Evolutionary conservation across 1,140 invertebrate species (phyloP).

Genomic region (Heliconius eleuchia): DNA sequence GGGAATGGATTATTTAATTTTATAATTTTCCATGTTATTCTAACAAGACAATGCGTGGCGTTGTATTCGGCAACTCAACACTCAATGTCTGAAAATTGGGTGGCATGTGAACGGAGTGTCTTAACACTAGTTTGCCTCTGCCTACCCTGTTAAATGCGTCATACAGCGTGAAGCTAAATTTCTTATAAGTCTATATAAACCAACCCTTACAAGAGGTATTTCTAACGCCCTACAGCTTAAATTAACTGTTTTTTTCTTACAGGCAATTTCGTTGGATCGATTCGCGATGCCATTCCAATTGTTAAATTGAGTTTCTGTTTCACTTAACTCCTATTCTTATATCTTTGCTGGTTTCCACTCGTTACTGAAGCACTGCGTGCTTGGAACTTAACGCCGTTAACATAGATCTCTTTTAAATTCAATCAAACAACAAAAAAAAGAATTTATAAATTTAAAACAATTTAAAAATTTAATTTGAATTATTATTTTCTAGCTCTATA

Average conservation of each 20-base stretch:
- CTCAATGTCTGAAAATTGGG: neutral
- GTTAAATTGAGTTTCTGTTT: constrained; percentile 12
- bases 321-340: neutral
- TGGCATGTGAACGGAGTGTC: neutral
- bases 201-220: constrained; percentile 35
- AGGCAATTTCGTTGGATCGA: constrained; percentile 45
- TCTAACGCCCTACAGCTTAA: constrained; percentile 44
- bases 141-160: neutral
- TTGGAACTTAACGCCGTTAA: too few relatives aligned
- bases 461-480: too few relatives aligned
- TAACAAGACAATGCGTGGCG: neutral
- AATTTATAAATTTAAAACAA: too few relatives aligned
- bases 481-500: too few relatives aligned
- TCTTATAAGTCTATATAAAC: neutral
- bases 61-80: neutral
- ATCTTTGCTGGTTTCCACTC: too few relatives aligned
- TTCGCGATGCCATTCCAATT: constrained; percentile 29
- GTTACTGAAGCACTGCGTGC: too few relatives aligned
- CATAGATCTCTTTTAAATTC: too few relatives aligned
- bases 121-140: neutral
- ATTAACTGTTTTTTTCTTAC: constrained; percentile 54
- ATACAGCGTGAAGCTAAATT: neutral
- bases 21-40: neutral
- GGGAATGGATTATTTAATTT: neutral
- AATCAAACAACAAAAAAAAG: too few relatives aligned